Evolutionary conservation across 92 coral and sea anemone species (phyloP), one percentile per base, ranked within the genome.

Genomic region (Chrysogorgia sp.): DNA sequence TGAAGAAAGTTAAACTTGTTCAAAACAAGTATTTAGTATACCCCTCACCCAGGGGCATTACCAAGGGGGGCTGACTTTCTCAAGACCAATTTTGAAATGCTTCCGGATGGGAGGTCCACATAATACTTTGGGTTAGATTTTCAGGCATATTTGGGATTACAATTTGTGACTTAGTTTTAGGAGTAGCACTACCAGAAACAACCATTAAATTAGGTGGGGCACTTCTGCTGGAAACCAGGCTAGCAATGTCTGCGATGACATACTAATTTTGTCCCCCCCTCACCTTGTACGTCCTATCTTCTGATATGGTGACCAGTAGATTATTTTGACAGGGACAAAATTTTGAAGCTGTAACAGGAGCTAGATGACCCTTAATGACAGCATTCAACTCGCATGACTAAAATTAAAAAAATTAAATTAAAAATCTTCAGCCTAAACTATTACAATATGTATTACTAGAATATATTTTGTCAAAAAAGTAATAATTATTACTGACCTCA

Each of bases 221-320:
- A n/a, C n/a, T n/a, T n/a, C n/a, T n/a, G n/a, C n/a, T n/a, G n/a
- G n/a, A n/a, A n/a, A n/a, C n/a, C n/a, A n/a, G n/a, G n/a, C n/a
- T n/a, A n/a, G n/a, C n/a, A n/a, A n/a, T 52, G 21, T 52, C 3
- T 17, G 22, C 8, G 33, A 17, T 61, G n/a, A 9, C 12, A 22
- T 40, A 45, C 40, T 22, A 22, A 24, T 2, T 30, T 41, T n/a
- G n/a, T n/a, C n/a, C 10, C 10, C 41, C 60, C 37, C 22, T 22
- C 82, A 90, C 97, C 92, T 94, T 91, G 52, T 87, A 94, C 10
- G 98, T 94, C 33, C 98, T 83, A 84, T 94, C 98, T 77, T 94
- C 98, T 37, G 90, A 80, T 63, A 85, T 84, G 2, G 94, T 84
- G 29, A 94, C 89, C 63, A 94, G 85, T 12, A 87, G 67, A 40